A percentile compares a stretch with the other conserved stretches of the same genome.
Conservation (phyloP, 2,797 vertebrate species). For the Thamnophis elegans region DNA sequence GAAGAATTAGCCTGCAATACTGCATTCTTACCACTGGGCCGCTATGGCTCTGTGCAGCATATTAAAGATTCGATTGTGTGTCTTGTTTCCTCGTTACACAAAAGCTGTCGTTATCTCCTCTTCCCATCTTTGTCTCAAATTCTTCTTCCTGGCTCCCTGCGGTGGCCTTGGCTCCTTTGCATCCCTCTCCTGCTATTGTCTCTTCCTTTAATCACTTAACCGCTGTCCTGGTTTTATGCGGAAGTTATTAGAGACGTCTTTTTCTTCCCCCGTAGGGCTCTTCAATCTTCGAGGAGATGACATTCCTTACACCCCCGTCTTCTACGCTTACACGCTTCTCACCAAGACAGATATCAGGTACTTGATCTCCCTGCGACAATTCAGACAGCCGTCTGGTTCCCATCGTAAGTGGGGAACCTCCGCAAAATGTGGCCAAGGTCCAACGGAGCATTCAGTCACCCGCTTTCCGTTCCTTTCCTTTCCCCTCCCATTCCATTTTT, state of each 20-base stretch:
- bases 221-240: rapidly evolving
- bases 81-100: not conserved
- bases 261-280: conserved; percentile 79
- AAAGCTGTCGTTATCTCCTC: not conserved
- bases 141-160: not conserved
- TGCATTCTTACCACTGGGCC: too few species aligned
- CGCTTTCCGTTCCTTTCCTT: not conserved
- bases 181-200: not conserved
- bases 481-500: not conserved
- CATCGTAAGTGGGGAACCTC: not conserved
- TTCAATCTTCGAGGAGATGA: conserved; percentile 92
- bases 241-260: not conserved
- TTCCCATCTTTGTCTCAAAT: not conserved
- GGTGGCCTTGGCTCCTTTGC: too few species aligned
- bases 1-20: too few species aligned
- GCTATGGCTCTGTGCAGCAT: not conserved
- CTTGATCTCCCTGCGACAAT: not conserved
- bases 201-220: not conserved
- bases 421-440: not conserved
- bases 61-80: not conserved
- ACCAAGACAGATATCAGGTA: conserved; percentile 85
- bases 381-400: not conserved
- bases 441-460: not conserved
- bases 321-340: conserved; percentile 92
- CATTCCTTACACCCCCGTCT: conserved; percentile 94